Evolutionary conservation across 2,888 invertebrate genomes (phyloP), one percentile per base, ranked within the genome.

Genomic region (Carpatolechia fugitivella): DNA sequence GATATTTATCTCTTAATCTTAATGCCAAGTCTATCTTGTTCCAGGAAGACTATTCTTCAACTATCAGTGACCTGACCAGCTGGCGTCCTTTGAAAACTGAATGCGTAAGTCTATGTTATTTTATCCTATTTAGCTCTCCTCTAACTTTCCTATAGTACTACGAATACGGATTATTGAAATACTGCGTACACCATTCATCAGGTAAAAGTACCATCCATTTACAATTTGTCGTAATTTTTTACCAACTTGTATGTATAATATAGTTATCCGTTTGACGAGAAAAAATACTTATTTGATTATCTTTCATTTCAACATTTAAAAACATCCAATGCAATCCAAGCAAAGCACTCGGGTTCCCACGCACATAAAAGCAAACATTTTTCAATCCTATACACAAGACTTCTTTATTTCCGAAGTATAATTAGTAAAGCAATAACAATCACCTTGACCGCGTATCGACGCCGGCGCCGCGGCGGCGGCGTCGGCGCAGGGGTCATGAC

Each of bases 51-150:
- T 73, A 69, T 55, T 58, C 58, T 14, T 66, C 69, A 63, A 65
- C 64, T 7, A 54, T 66, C 20, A 68, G 76, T 54, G 76, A 76
- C 38, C 70, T 84, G 1, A 71, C 67, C 0, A 78, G 77, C 8
- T 85, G 84, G 84, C 74, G 85, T 3, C 62, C 68, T 16, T 65
- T 85, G 4, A 82, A 78, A 57, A 84, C 84, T 7, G 85, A 84
- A 55, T 70, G 62, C 38, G 85, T 84, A 52, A 80, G 83, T 74
- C 30, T 18, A 16, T 11, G 11, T 11, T 40, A 16, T 3, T 4
- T 40, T 13, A 10, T 5, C 1, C 1, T 16, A n/a, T 36, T 7
- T 14, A n/a, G n/a, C n/a, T n/a, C n/a, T n/a, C n/a, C n/a, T n/a
- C n/a, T n/a, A n/a, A n/a, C n/a, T n/a, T n/a, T n/a, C n/a, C n/a